Conservation (phyloP, 1,140 invertebrate species). For the Drosophila lacertosa region DNA sequence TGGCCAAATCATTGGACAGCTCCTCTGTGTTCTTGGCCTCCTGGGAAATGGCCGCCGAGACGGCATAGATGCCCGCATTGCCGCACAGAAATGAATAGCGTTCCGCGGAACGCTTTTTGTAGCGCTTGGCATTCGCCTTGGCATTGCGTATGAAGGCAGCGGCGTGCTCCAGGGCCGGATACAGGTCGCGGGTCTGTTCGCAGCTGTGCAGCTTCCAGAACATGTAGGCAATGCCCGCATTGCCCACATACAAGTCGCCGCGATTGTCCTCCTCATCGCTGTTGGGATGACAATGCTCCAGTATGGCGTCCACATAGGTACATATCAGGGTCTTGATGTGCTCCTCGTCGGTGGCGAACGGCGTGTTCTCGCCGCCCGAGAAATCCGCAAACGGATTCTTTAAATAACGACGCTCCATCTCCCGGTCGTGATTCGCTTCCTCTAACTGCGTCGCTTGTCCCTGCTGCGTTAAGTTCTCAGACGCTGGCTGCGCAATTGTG, state of each 20-base stretch:
- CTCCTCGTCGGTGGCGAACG: constrained; percentile 73
- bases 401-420: constrained; percentile 78
- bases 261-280: constrained; percentile 77
- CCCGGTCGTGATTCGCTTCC: constrained; percentile 1
- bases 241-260: constrained; percentile 85
- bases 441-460: constrained; percentile 10
- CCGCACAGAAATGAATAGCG: constrained; percentile 86
- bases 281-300: constrained; percentile 73
- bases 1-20: constrained; percentile 85
- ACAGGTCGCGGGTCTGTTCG: constrained; percentile 75
- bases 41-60: constrained; percentile 85
- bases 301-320: constrained; percentile 80
- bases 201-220: constrained; percentile 85
- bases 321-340: constrained; percentile 80
- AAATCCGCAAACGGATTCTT: constrained; percentile 78
- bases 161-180: constrained; percentile 80
- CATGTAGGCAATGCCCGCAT: constrained; percentile 86
- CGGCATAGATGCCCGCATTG: constrained; percentile 87
- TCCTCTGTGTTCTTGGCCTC: constrained; percentile 64
- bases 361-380: constrained; percentile 59
- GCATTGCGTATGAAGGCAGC: constrained; percentile 84
- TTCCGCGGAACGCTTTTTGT: constrained; percentile 77
- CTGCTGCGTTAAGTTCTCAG: constrained; percentile 9
- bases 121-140: constrained; percentile 77
- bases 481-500: constrained; percentile 21